Base-by-base conservation (phyloP, 1,140 invertebrate genomes). In the Cyclina sinensis region DNA sequence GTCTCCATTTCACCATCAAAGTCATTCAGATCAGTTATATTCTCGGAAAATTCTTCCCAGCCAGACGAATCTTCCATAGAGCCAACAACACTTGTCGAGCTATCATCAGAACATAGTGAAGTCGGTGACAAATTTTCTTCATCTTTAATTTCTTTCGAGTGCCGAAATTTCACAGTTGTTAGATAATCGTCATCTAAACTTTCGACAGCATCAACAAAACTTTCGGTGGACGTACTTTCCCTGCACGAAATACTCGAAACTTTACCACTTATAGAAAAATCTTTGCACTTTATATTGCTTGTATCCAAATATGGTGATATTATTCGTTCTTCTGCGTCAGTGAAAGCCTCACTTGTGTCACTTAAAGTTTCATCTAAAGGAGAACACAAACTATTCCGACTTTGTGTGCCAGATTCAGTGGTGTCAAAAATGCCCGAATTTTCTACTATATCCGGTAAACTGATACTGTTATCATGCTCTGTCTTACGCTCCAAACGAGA, bases 121-220 rank as follows among this genome's bases (percentile, higher is more conserved):
- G 39, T 54, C 54, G 51, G 46, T 73, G 82, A 84, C 82, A 73
- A 51, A 70, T 30, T 54, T 70, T 84, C 82, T 70, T 84, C 82
- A 54, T 70, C 74, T 37, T 84, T 16, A n/a, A 70, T 30, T 5
- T 73, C 62, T 5, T 30, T 54, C 18, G 62, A 70, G 21, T 43
- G n/a, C 16, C 32, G 65, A 18, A 70, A 30, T 14, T 70, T 68
- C 24, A 43, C 21, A n/a, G 82, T 54, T 32, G 82, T 84, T n/a
- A 84, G 39, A 74, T 73, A 84, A 46, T 84, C 82, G 65, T 84
- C 82, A 37, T 84, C 82, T 37, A 84, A 57, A 84, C 48, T 65
- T 54, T 84, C 82, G 12, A 84, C 82, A 32, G 82, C 82, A 51
- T 84, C 82, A 21, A 84, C 82, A 74, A 84, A 84, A 32, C 68